Conservation (phyloP, 2,888 invertebrate genomes). For the Drosophila flavopinicola region DNA sequence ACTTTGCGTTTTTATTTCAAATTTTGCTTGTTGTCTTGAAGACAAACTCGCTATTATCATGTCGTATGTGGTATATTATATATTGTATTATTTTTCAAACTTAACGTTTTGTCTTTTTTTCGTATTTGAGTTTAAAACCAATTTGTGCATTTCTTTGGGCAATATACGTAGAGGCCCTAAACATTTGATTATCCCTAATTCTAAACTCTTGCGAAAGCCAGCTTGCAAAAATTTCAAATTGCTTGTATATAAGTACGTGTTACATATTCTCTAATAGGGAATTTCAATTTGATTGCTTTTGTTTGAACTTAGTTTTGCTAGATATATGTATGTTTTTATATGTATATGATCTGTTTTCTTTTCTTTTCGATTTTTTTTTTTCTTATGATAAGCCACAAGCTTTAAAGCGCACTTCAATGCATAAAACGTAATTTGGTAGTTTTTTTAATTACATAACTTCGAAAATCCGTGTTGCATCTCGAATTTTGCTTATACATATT, state of each 20-base stretch:
- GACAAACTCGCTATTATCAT: slow-evolving; percentile 58
- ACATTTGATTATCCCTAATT: slow-evolving; percentile 29
- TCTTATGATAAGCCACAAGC: slow-evolving; percentile 70
- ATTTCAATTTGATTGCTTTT: slow-evolving; percentile 70
- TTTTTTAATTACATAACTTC: slow-evolving; percentile 27
- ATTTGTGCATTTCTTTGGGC: slow-evolving; percentile 71
- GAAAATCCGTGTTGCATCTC: slow-evolving; percentile 22
- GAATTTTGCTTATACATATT: slow-evolving; percentile 25
- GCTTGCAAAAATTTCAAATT: slow-evolving; percentile 68
- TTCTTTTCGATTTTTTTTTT: slow-evolving; percentile 20
- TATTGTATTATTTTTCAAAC: slow-evolving; percentile 56
- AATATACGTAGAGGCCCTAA: slow-evolving; percentile 15
- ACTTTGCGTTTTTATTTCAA: slow-evolving; percentile 28
- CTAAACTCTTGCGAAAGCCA: slow-evolving; percentile 63
- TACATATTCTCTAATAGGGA: slow-evolving; percentile 44
- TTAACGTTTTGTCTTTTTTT: slow-evolving; percentile 45
- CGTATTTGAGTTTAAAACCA: slow-evolving; percentile 65
- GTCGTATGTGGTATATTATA: slow-evolving; percentile 29
- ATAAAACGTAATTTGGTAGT: slow-evolving; percentile 44
- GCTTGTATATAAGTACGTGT: slow-evolving; percentile 34
- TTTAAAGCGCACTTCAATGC: slow-evolving; percentile 76
- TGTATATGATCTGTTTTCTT: slow-evolving; percentile 21
- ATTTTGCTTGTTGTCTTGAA: slow-evolving; percentile 55
- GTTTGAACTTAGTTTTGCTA: slow-evolving; percentile 63
- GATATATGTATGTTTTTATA: slow-evolving; percentile 33